These are phyloP conservation scores for Poecilia latipinna DNA, from an alignment of 2,113 vertebrate genomes.

Conservation along the genomic window DNA sequence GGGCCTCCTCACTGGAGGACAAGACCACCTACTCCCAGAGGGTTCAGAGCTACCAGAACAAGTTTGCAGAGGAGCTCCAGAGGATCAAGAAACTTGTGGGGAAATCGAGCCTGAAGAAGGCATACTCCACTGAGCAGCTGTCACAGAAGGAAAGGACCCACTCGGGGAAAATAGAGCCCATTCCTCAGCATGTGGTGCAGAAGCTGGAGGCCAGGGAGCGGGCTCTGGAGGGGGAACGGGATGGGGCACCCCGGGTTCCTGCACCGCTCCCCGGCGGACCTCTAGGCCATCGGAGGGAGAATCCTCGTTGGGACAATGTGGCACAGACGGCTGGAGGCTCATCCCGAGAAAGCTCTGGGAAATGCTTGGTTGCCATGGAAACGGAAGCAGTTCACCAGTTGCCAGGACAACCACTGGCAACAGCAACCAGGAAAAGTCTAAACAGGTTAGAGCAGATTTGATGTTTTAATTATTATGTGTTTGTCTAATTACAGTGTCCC, in stretches of 20 bases:
- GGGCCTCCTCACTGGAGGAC: constrained; percentile 91
- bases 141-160: constrained; percentile 60
- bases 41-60: constrained; percentile 87
- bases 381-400: constrained; percentile 69
- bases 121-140: constrained; percentile 80
- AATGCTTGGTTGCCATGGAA: constrained; percentile 66
- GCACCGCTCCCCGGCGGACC: constrained; percentile 27
- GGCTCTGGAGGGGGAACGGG: constrained; percentile 29
- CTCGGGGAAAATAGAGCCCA: constrained; percentile 53
- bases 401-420: constrained; percentile 71
- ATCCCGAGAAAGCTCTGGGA: constrained; percentile 21
- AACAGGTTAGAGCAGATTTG: constrained; percentile 58
- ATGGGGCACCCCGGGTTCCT: constrained; percentile 1
- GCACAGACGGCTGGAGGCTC: constrained; percentile 18
- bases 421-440: constrained; percentile 53
- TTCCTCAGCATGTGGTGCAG: constrained; percentile 69
- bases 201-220: constrained; percentile 69
- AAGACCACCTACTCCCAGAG: constrained; percentile 80
- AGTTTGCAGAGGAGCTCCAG: constrained; percentile 89
- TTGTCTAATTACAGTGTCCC: neutral
- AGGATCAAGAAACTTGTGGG: constrained; percentile 88
- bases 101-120: constrained; percentile 74
- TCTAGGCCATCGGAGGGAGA: constrained; percentile 11
- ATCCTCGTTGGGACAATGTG: constrained; percentile 12
- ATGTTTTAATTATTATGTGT: constrained; percentile 3